A percentile compares a stretch with the other conserved stretches of the same genome.
Conservation (phyloP, 2,113 vertebrate species). For the Amphilophus citrinellus region DNA sequence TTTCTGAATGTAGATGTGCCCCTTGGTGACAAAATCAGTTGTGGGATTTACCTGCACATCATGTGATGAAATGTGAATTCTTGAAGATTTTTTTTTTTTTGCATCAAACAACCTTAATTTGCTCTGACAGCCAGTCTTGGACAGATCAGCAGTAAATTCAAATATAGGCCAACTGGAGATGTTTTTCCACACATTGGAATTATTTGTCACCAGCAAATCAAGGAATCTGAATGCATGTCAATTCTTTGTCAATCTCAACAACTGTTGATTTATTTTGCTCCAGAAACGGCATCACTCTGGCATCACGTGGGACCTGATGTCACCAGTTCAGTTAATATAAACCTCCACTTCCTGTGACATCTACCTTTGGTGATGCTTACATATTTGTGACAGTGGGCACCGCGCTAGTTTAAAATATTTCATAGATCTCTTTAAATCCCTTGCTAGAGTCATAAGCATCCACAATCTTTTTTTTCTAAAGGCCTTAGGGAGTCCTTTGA, state of each 20-base stretch:
- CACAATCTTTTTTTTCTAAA: slow-evolving; percentile 4
- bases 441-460: not conserved
- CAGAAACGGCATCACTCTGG: not conserved
- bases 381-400: not conserved
- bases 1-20: too few species aligned
- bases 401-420: not conserved
- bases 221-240: not conserved
- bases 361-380: not conserved
- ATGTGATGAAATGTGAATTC: too few species aligned
- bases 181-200: too few species aligned
- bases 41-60: too few species aligned
- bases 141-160: not conserved
- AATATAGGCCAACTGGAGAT: too few species aligned
- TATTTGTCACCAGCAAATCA: too few species aligned
- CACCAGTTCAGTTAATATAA: not conserved
- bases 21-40: too few species aligned
- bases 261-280: not conserved
- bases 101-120: not conserved
- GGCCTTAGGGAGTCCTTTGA: slow-evolving; percentile 3
- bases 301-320: not conserved
- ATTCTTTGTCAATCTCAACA: not conserved
- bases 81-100: too few species aligned
- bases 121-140: not conserved
- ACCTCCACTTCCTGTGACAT: not conserved
- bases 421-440: not conserved